Evolutionary conservation across 2,797 vertebrate genomes (phyloP).

Genomic region (Silurus lanzhouensis): DNA sequence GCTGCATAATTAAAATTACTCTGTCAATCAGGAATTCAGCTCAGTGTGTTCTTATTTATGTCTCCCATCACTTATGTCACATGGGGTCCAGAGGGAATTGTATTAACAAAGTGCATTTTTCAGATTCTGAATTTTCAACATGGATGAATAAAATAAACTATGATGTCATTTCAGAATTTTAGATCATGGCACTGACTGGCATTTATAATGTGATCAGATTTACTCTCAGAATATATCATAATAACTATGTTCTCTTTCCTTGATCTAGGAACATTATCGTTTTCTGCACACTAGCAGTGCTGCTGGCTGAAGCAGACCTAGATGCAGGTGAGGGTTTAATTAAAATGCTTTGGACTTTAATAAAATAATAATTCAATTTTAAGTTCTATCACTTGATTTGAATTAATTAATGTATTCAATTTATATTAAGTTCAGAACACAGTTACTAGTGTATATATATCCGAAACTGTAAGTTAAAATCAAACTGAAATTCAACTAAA

Average conservation of each 20-base stretch:
- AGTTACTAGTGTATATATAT: not conserved
- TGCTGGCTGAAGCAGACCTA: constrained; percentile 69
- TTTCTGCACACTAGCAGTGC: constrained; percentile 64
- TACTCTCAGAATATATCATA: not conserved
- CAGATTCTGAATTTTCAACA: not conserved
- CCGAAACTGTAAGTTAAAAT: not conserved
- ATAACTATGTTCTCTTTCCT: constrained; percentile 27
- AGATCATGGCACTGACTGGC: not conserved
- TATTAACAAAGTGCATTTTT: not conserved
- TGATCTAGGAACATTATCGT: constrained; percentile 68
- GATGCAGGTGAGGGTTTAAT: constrained; percentile 57
- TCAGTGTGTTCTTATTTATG: not conserved
- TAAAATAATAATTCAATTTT: not conserved
- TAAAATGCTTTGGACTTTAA: not conserved
- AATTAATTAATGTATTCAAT: no score
- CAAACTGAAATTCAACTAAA: not conserved
- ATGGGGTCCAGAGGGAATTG: not conserved
- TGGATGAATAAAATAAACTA: not conserved
- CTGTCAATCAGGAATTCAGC: not conserved
- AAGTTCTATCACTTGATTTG: not conserved
- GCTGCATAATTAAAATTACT: not conserved
- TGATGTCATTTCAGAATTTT: not conserved
- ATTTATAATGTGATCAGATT: not conserved
- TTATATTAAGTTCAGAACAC: not conserved
- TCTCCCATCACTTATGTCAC: not conserved